A percentile compares a stretch with the other conserved stretches of the same genome.
Conservation (phyloP, 2,888 invertebrate genomes). For the Stegophylla sp. region DNA sequence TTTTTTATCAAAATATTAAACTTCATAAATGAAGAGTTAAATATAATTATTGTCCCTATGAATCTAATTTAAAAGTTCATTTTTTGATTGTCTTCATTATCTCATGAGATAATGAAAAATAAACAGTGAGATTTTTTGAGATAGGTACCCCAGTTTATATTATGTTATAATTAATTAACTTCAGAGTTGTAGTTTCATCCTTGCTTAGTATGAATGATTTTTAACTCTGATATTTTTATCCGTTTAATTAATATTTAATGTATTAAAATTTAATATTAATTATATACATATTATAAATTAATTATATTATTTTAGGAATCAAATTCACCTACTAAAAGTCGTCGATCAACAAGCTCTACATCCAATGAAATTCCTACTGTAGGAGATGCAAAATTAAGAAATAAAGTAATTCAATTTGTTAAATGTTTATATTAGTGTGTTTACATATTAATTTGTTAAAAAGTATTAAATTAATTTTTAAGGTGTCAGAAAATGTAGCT, state of each 20-base stretch:
- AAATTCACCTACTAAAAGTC: conserved; percentile 71
- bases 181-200: no score
- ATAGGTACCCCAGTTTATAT: no score
- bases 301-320: conserved; percentile 65
- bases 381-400: conserved; percentile 68
- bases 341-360: conserved; percentile 71
- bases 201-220: no score
- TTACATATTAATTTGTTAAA: neutral
- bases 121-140: no score
- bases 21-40: no score
- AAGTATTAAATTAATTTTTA: conserved; percentile 14
- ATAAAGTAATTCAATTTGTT: conserved; percentile 64
- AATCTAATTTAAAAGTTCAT: no score
- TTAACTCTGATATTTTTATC: no score
- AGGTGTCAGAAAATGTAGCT: conserved; percentile 56
- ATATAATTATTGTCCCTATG: no score
- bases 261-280: neutral
- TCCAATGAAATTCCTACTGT: conserved; percentile 71
- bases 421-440: conserved; percentile 61
- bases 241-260: neutral
- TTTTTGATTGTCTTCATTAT: no score
- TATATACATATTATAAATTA: neutral
- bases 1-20: no score
- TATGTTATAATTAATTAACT: no score
- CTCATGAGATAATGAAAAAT: no score